Conservation (phyloP, 2,797 vertebrate genomes). For the Acipenser oxyrinchus region DNA sequence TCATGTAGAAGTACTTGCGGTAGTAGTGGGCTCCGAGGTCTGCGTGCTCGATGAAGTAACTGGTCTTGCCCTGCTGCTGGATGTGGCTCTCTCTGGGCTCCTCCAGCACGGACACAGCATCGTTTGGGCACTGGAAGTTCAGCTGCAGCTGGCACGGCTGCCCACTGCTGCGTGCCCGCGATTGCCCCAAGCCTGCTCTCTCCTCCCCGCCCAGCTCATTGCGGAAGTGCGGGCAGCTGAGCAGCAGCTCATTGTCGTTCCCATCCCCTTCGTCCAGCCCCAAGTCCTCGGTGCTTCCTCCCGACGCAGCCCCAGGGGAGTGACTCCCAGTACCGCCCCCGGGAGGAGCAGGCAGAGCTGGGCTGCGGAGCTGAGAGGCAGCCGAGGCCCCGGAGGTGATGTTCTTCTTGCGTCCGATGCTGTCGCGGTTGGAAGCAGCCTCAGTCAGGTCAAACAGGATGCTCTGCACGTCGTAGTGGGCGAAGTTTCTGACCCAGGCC, state of each 20-base stretch:
- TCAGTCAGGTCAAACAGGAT: constrained; percentile 77
- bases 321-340: not conserved
- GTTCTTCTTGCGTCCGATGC: constrained; percentile 64
- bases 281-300: constrained; percentile 39
- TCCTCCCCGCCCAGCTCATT: constrained; percentile 77
- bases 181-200: constrained; percentile 58
- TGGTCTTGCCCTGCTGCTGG: constrained; percentile 66
- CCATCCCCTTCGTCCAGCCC: constrained; percentile 64
- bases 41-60: constrained; percentile 80
- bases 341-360: constrained; percentile 36
- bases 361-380: constrained; percentile 67
- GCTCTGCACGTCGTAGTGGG: constrained; percentile 88
- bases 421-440: constrained; percentile 60
- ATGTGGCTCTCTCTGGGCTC: constrained; percentile 77
- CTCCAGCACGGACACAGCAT: constrained; percentile 80
- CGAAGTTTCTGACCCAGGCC: constrained; percentile 74
- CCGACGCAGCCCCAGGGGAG: constrained; percentile 43
- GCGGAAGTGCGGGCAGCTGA: constrained; percentile 82
- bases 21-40: constrained; percentile 87
- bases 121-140: constrained; percentile 68
- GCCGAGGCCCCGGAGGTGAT: constrained; percentile 70
- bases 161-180: constrained; percentile 32
- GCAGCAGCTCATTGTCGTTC: constrained; percentile 73
- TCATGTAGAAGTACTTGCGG: constrained; percentile 89
- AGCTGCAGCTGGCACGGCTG: constrained; percentile 17